phyloP scores from a whole-genome alignment of 2,888 invertebrate species.

The Lapara coniferarum region DNA sequence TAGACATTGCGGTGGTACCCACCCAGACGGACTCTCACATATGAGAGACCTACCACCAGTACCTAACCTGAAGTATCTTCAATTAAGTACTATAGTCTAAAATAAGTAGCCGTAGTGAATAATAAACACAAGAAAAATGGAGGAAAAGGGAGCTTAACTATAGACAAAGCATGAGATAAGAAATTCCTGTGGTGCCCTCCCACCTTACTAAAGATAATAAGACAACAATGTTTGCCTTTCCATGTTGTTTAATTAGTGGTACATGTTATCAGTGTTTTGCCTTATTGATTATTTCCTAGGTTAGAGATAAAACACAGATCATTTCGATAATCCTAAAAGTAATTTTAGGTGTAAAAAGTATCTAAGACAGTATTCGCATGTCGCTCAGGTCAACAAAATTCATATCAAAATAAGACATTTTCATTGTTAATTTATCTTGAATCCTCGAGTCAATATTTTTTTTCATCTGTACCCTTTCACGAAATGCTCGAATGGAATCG shows the following conservation, averaged over 20 bases:
- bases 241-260: neutral
- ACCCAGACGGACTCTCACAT: too few relatives aligned
- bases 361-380: too few relatives aligned
- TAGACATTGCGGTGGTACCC: too few relatives aligned
- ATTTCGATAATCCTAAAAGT: too few relatives aligned
- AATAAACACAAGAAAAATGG: neutral
- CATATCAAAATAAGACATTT: too few relatives aligned
- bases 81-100: neutral
- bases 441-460: conserved; percentile 30
- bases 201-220: conserved; percentile 6
- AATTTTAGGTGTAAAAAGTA: too few relatives aligned
- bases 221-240: neutral
- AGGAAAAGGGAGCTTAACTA: neutral
- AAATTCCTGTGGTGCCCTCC: neutral
- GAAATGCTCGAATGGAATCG: conserved; percentile 32
- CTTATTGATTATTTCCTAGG: too few relatives aligned
- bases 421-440: neutral
- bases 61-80: neutral
- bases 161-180: conserved; percentile 1
- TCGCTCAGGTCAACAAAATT: neutral
- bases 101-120: neutral
- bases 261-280: neutral
- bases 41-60: too few relatives aligned
- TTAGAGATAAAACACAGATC: too few relatives aligned
- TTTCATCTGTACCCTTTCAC: conserved; percentile 26